phyloP scores from a whole-genome alignment of 2,113 vertebrate genomes.

The Ornithorhynchus anatinus region DNA sequence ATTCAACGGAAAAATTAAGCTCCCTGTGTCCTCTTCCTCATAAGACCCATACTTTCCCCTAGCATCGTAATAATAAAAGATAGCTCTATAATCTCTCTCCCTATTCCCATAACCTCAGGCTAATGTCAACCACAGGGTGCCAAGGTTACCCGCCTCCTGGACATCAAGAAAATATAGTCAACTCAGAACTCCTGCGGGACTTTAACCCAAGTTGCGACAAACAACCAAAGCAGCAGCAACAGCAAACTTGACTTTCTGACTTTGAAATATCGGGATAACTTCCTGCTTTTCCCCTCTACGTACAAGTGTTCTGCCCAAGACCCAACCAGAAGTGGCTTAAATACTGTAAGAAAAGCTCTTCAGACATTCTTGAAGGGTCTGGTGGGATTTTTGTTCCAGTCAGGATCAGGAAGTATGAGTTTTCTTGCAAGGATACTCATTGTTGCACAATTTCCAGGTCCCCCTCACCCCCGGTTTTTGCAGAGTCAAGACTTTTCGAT shows the following conservation, averaged over 20 bases:
- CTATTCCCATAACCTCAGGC: too few relatives aligned
- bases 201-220: too few relatives aligned
- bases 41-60: not conserved
- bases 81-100: too few relatives aligned
- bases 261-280: conserved; percentile 8
- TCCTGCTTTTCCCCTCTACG: not conserved
- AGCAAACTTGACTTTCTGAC: conserved; percentile 18
- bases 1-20: not conserved
- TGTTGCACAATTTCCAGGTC: conserved; percentile 58
- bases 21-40: not conserved
- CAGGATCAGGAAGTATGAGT: conserved; percentile 56
- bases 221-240: too few relatives aligned
- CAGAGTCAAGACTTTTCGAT: conserved; percentile 42
- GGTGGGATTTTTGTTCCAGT: conserved; percentile 60
- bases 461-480: conserved; percentile 30
- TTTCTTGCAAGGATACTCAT: conserved; percentile 56
- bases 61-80: too few relatives aligned
- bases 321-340: conserved; percentile 12
- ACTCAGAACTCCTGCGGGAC: too few relatives aligned
- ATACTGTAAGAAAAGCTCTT: conserved; percentile 43
- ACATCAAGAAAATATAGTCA: too few relatives aligned
- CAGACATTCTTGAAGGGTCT: conserved; percentile 33
- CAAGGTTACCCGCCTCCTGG: too few relatives aligned
- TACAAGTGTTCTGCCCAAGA: conserved; percentile 4
- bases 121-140: too few relatives aligned